A percentile compares a stretch with the other conserved stretches of the same genome.
These are phyloP conservation scores for Plecotus auritus DNA, from an alignment of 2,113 vertebrate species.

Conservation along the genomic window DNA sequence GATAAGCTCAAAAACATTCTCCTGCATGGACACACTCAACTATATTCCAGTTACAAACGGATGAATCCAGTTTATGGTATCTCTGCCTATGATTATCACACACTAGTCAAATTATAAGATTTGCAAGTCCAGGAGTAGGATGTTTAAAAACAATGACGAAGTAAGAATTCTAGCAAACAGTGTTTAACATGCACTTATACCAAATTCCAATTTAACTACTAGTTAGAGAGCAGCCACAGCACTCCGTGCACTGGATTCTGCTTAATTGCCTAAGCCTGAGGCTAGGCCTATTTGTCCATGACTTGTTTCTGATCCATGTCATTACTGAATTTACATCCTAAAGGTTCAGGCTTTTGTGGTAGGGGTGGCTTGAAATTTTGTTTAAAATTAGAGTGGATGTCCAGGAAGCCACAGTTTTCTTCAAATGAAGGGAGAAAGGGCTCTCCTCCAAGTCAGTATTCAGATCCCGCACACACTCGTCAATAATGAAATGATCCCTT, in stretches of 20 bases:
- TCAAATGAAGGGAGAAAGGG: neutral
- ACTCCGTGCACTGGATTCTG: neutral
- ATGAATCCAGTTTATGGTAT: neutral
- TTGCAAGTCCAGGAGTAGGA: neutral
- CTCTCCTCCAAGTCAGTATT: conserved; percentile 71
- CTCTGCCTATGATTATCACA: neutral
- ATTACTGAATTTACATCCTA: neutral
- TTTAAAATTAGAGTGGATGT: neutral
- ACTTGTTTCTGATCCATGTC: neutral
- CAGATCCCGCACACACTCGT: conserved; percentile 48
- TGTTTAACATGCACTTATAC: neutral
- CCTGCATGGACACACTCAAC: neutral
- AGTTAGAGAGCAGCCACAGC: neutral
- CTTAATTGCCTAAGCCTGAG: neutral
- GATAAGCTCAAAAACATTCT: neutral
- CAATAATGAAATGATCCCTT: conserved; percentile 60
- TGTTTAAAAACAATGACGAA: neutral
- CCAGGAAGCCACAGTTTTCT: neutral
- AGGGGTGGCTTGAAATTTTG: neutral
- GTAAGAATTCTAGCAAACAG: neutral
- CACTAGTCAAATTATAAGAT: conserved; percentile 29
- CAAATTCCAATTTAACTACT: neutral
- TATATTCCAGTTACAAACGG: neutral
- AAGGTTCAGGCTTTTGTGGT: neutral
- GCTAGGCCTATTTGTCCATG: neutral